These are phyloP conservation scores for Agrotis ipsilon DNA, from an alignment of 2,888 invertebrate species.

Conservation along the genomic window DNA sequence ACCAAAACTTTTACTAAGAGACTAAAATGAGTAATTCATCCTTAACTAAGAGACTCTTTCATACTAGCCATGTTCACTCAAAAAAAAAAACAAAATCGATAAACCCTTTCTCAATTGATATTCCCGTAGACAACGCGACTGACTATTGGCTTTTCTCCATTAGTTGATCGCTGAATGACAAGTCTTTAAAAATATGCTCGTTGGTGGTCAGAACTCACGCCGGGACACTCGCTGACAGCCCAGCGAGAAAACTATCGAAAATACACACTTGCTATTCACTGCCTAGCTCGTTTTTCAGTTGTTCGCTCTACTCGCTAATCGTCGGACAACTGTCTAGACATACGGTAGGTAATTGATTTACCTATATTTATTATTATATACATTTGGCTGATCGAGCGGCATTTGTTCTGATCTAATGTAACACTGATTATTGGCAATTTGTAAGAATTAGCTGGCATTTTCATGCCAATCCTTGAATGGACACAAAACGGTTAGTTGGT, in stretches of 20 bases:
- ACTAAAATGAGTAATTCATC: background rate
- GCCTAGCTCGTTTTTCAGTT: too few species aligned
- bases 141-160: too few species aligned
- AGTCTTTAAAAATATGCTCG: too few species aligned
- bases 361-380: background rate
- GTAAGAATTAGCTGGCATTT: constrained; percentile 45
- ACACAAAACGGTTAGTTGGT: constrained; percentile 42
- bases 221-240: too few species aligned
- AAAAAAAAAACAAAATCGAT: background rate
- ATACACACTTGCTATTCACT: too few species aligned
- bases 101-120: background rate
- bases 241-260: too few species aligned
- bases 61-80: background rate
- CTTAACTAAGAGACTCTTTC: background rate
- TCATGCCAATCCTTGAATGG: constrained; percentile 50
- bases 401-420: constrained; percentile 55
- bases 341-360: too few species aligned
- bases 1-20: too few species aligned
- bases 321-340: too few species aligned
- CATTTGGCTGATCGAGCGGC: constrained; percentile 40
- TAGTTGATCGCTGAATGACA: too few species aligned
- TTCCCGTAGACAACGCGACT: background rate
- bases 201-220: too few species aligned
- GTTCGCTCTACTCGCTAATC: too few species aligned
- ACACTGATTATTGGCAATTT: constrained; percentile 49